Percentiles rank a stretch among this genome's conserved stretches.
These are phyloP conservation scores for Paradoxurus hermaphroditus DNA, from an alignment of 2,113 vertebrate genomes.

Conservation along the genomic window DNA sequence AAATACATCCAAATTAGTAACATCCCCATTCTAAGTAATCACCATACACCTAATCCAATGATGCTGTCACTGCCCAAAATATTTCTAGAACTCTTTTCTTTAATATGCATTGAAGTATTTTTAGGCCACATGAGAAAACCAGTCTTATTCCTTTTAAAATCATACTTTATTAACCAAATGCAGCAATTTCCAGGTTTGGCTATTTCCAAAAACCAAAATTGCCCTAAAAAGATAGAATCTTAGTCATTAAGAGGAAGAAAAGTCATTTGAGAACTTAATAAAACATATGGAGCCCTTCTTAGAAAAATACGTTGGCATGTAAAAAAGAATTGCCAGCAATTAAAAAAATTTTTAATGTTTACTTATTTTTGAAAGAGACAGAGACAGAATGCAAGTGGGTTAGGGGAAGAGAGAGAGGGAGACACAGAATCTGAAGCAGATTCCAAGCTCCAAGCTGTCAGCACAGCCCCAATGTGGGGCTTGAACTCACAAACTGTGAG, in stretches of 20 bases:
- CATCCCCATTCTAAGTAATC: not conserved
- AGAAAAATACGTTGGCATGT: constrained; percentile 10
- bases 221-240: not conserved
- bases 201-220: constrained; percentile 27
- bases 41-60: not conserved
- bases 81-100: not conserved
- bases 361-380: too few relatives aligned
- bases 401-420: too few relatives aligned
- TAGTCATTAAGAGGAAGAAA: not conserved
- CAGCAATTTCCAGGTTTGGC: not conserved
- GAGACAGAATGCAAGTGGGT: too few relatives aligned
- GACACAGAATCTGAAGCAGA: too few relatives aligned
- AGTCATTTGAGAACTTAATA: not conserved
- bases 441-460: too few relatives aligned
- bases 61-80: not conserved
- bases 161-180: not conserved
- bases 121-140: not conserved
- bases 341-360: not conserved
- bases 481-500: too few relatives aligned
- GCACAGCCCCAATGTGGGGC: too few relatives aligned
- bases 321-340: not conserved
- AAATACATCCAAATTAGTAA: constrained; percentile 15
- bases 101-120: not conserved
- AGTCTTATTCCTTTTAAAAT: constrained; percentile 9
- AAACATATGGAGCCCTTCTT: not conserved